These are phyloP conservation scores for Anoplopoma fimbria DNA, from an alignment of 2,113 vertebrate species.

Conservation along the genomic window DNA sequence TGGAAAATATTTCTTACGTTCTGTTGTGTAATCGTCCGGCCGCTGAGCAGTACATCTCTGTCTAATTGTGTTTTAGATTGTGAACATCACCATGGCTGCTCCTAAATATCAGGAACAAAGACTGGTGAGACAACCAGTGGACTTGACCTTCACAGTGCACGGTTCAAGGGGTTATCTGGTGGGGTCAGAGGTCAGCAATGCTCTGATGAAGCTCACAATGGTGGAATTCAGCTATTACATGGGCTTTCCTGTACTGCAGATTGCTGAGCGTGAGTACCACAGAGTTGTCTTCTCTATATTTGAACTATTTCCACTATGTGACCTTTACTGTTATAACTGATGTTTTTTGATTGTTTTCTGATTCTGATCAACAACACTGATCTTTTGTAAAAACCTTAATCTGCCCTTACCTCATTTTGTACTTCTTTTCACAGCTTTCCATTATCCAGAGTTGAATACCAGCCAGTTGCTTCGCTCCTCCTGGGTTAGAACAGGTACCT, in stretches of 20 bases:
- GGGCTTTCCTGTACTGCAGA: conserved; percentile 95
- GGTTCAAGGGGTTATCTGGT: conserved; percentile 83
- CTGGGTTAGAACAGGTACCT: conserved; percentile 96
- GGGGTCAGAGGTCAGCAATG: conserved; percentile 91
- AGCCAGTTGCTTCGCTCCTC: conserved; percentile 93
- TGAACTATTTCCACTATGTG: not conserved
- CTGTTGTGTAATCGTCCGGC: not conserved
- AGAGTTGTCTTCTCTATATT: not conserved
- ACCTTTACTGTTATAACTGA: not conserved
- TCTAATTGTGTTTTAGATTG: conserved; percentile 83
- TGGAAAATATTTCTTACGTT: not conserved
- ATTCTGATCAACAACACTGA: not conserved
- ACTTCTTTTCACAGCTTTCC: conserved; percentile 86
- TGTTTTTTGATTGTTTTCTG: not conserved
- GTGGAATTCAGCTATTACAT: conserved; percentile 99
- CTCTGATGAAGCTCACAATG: conserved; percentile 88
- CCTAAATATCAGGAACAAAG: conserved; percentile 57
- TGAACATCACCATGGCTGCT: conserved; percentile 88
- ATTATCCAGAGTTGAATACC: conserved; percentile 94
- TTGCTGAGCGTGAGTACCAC: conserved; percentile 94
- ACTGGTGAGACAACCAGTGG: conserved; percentile 88
- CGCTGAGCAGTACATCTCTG: not conserved
- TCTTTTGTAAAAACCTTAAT: not conserved
- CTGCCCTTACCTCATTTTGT: not conserved
- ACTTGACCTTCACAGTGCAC: conserved; percentile 88